These are phyloP conservation scores for Scaptomyza parva DNA, from an alignment of 2,888 invertebrate species.

Conservation along the genomic window DNA sequence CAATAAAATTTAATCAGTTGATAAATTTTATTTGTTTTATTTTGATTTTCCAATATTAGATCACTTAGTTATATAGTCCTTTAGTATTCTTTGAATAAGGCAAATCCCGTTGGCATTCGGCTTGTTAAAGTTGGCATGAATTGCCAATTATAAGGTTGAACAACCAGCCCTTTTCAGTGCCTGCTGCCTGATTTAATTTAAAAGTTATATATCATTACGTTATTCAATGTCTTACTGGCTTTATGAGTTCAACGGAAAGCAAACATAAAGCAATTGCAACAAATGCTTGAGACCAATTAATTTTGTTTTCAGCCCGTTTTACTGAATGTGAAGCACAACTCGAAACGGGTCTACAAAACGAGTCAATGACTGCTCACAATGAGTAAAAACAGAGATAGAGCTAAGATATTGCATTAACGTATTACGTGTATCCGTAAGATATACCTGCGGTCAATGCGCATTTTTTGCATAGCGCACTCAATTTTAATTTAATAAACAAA, in stretches of 20 bases:
- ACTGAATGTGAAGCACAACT: conserved; percentile 41
- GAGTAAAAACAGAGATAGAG: conserved; percentile 21
- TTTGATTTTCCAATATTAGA: conserved; percentile 11
- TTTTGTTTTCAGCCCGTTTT: conserved; percentile 39
- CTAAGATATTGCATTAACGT: conserved; percentile 15
- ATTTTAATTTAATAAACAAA: conserved; percentile 16
- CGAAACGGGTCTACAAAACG: conserved; percentile 13
- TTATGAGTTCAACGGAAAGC: conserved; percentile 31
- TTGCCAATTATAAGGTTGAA: conserved; percentile 62
- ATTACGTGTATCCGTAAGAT: conserved; percentile 23
- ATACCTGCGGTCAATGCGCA: conserved; percentile 15
- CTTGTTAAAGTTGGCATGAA: conserved; percentile 28
- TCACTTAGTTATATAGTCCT: conserved; percentile 7
- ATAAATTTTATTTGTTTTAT: conserved; percentile 1
- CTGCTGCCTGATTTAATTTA: conserved; percentile 27
- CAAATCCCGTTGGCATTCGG: conserved; percentile 20
- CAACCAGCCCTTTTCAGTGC: conserved; percentile 45
- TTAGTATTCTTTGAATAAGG: conserved; percentile 35
- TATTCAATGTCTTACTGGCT: conserved; percentile 34
- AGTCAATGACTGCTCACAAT: conserved; percentile 62
- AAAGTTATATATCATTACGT: conserved; percentile 25
- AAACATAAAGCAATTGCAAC: conserved; percentile 6
- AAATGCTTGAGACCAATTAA: conserved; percentile 49
- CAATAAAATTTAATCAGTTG: background rate
- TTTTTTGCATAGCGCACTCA: conserved; percentile 34